Evolutionary conservation across 2,113 vertebrate genomes (phyloP), one percentile per base, ranked within the genome.

Genomic region (Calypte anna): DNA sequence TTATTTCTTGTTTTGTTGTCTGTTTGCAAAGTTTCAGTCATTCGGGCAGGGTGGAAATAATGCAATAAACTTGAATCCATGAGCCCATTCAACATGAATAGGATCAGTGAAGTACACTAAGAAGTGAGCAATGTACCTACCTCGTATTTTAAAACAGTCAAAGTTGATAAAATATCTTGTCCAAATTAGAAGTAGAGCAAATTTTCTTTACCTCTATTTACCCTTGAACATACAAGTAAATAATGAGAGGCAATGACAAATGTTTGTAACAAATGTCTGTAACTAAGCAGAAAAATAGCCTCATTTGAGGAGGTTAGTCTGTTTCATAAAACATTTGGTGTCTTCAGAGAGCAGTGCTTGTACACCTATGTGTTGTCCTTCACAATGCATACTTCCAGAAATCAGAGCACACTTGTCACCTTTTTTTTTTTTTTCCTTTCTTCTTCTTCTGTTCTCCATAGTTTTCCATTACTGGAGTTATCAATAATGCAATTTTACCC

Each of bases 131-230:
- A 68, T 63, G 30, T 22, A 55, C 53, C 43, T 74, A 57, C 30
- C 25, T 78, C 33, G 5, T 20, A 22, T 90, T 95, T 91, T 82
- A 90, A 90, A 13, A 13, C 30, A 82, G 53, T 36, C n/a, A 76
- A 84, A 90, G 30, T 38, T 90, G 54, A 58, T 68, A 69, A 86
- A 94, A 91, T 48, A 83, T 23, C 36, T 55, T 59, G 25, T 57
- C 54, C 1, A 1, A 81, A 81, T 74, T 23, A 53, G 40, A 75
- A 68, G 21, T 25, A 40, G 46, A 75, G 25, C 19, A 74, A 38
- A 72, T 90, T 96, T 86, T 94, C 24, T 62, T 77, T 67, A 51
- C 59, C 46, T 89, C 36, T 25, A n/a, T 74, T 78, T 82, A 63
- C 55, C 19, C 55, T 63, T 68, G 36, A 82, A 61, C 12, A 28